Conservation (phyloP, 1,140 invertebrate species). For the Dufourea novaeangliae region DNA sequence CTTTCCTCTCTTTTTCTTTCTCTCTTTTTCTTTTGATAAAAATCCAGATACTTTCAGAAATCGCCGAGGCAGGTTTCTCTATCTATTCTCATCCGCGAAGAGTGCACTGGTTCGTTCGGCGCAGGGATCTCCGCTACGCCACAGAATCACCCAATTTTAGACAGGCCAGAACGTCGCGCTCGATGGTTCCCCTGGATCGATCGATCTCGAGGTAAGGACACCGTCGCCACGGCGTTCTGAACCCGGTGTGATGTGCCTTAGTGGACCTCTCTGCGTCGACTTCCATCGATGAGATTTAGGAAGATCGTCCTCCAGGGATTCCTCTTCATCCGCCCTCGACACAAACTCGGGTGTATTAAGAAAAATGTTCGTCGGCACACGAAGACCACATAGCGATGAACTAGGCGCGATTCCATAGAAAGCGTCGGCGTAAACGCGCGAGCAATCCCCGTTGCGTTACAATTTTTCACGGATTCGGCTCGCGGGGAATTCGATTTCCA, state of each 20-base stretch:
- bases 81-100: neutral
- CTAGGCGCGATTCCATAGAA: neutral
- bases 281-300: slow-evolving; percentile 52
- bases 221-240: slow-evolving; percentile 38
- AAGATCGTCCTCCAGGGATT: slow-evolving; percentile 7
- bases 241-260: slow-evolving; percentile 75
- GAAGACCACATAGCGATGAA: too few species aligned
- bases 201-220: neutral
- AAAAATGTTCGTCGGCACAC: neutral
- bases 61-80: neutral
- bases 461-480: slow-evolving; percentile 16
- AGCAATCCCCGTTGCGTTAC: slow-evolving; percentile 11
- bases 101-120: slow-evolving; percentile 43
- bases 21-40: neutral
- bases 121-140: slow-evolving; percentile 66
- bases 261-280: slow-evolving; percentile 69
- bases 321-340: too few species aligned
- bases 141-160: slow-evolving; percentile 64
- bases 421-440: neutral
- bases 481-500: slow-evolving; percentile 5
- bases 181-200: slow-evolving; percentile 14
- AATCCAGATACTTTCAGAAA: neutral
- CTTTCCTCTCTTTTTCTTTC: neutral
- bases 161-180: neutral
- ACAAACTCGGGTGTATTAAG: too few species aligned